Conservation (phyloP, 2,113 vertebrate genomes). For the Psilopsiagon aymara region DNA sequence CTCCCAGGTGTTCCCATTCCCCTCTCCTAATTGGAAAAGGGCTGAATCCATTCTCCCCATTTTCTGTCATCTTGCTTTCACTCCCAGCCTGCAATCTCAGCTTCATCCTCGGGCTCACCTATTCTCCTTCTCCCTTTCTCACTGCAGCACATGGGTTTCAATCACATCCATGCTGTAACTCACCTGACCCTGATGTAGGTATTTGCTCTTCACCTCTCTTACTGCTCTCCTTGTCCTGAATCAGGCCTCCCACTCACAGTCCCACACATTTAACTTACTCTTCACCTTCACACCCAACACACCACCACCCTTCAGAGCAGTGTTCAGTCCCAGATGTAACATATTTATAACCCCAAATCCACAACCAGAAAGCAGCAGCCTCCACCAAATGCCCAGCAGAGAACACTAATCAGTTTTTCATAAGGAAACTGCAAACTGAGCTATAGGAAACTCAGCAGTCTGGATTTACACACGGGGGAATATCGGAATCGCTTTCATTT, state of each 20-base stretch:
- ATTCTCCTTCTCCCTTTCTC: background rate
- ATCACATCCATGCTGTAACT: background rate
- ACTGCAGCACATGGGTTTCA: background rate
- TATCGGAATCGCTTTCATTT: slow-evolving; percentile 45
- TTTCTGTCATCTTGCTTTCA: fast-evolving
- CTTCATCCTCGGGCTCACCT: fast-evolving
- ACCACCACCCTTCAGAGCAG: background rate
- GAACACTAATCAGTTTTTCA: slow-evolving; percentile 4
- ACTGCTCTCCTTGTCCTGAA: fast-evolving
- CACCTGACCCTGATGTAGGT: background rate
- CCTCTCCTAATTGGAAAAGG: fast-evolving
- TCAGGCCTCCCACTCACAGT: background rate
- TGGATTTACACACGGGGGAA: slow-evolving; percentile 64
- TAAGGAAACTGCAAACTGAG: slow-evolving; percentile 26
- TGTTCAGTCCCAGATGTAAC: background rate
- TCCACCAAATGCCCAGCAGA: background rate
- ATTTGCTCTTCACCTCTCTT: background rate
- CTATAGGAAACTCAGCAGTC: slow-evolving; percentile 46
- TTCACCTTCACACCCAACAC: fast-evolving
- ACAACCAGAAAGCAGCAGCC: fast-evolving
- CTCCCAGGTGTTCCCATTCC: background rate
- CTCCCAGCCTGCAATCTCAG: background rate
- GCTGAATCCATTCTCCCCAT: too few relatives aligned
- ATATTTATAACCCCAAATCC: background rate
- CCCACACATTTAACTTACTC: fast-evolving